phyloP scores from a whole-genome alignment of 2,113 vertebrate species.

The Bubo blakistoni region DNA sequence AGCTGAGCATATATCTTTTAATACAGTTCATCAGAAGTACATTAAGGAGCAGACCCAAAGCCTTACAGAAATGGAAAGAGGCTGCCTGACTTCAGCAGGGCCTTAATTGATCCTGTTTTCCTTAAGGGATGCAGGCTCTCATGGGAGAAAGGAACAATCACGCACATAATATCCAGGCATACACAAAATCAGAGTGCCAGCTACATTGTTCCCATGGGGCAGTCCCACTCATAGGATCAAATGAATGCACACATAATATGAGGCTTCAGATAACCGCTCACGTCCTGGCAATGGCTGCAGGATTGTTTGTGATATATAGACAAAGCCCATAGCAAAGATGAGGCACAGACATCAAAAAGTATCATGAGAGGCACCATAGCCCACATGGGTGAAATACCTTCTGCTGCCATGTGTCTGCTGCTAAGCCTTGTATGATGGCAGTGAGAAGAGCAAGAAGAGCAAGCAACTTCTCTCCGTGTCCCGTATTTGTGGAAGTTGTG shows the following conservation, averaged over 20 bases:
- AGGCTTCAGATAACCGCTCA: neutral
- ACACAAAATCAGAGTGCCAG: neutral
- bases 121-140: neutral
- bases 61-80: neutral
- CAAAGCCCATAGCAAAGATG: neutral
- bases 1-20: neutral
- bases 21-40: neutral
- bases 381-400: neutral
- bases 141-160: neutral
- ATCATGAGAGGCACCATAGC: neutral
- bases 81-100: neutral
- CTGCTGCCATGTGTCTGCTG: neutral
- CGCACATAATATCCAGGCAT: neutral
- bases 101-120: neutral
- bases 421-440: neutral
- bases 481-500: neutral
- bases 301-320: neutral
- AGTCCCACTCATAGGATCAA: neutral
- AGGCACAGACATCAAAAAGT: neutral
- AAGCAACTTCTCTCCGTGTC: neutral
- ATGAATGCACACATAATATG: neutral
- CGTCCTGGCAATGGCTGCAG: neutral
- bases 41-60: neutral
- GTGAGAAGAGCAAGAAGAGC: neutral
- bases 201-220: neutral